These are phyloP conservation scores for Drosophila multiciliata DNA, from an alignment of 2,888 invertebrate species.

Conservation along the genomic window DNA sequence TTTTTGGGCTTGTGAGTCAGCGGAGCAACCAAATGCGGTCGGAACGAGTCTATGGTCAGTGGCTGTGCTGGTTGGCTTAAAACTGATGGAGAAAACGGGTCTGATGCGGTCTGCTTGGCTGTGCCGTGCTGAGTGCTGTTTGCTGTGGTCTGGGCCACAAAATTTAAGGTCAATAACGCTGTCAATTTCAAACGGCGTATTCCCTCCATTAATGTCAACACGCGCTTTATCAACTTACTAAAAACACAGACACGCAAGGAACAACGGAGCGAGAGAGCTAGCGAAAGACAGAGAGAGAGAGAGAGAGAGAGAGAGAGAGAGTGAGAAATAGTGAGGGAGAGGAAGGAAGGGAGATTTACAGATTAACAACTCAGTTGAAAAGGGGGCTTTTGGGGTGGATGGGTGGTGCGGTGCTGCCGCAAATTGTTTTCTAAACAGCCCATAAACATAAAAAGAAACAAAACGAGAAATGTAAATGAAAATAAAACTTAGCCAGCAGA, in stretches of 20 bases:
- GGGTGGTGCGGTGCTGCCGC: conserved; percentile 31
- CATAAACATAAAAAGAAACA: conserved; percentile 77
- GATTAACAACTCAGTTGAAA: conserved; percentile 49
- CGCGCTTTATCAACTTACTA: conserved; percentile 72
- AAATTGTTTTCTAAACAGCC: conserved; percentile 78
- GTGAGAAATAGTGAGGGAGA: neutral
- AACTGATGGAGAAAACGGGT: conserved; percentile 9
- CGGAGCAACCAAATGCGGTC: conserved; percentile 40
- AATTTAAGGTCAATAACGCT: conserved; percentile 78
- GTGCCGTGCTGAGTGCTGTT: neutral
- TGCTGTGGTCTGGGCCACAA: conserved; percentile 28
- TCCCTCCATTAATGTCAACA: conserved; percentile 77
- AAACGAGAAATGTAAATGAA: conserved; percentile 78
- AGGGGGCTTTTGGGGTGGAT: neutral
- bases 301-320: conserved; percentile 9
- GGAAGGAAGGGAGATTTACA: conserved; percentile 9
- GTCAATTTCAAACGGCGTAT: conserved; percentile 76
- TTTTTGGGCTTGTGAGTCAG: conserved; percentile 57
- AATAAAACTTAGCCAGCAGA: conserved; percentile 67
- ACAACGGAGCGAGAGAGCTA: neutral
- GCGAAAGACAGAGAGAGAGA: neutral
- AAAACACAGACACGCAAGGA: conserved; percentile 24
- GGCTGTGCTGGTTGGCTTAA: conserved; percentile 11
- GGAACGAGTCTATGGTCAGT: conserved; percentile 45
- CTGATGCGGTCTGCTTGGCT: conserved; percentile 1